These are phyloP conservation scores for Mastomys natalensis DNA, from an alignment of 2,113 vertebrate genomes.

Conservation along the genomic window DNA sequence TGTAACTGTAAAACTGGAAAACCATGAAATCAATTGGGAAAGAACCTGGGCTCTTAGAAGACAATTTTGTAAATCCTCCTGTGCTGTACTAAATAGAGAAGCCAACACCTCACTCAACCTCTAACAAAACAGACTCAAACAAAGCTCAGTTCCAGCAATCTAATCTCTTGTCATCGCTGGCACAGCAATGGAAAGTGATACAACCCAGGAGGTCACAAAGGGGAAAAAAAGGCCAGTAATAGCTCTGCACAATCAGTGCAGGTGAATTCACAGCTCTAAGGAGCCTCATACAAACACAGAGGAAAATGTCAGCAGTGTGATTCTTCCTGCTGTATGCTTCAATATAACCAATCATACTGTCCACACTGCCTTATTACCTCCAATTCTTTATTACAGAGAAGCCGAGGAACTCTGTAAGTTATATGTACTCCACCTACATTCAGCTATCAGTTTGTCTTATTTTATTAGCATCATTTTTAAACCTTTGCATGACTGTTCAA, in stretches of 20 bases:
- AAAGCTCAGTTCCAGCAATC: background rate
- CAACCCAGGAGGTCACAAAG: background rate
- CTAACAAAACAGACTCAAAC: background rate
- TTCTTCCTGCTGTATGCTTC: background rate
- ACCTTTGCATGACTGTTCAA: background rate
- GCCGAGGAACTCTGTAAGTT: background rate
- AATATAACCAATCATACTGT: background rate
- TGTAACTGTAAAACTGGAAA: background rate
- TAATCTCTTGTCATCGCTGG: background rate
- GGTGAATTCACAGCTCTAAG: background rate
- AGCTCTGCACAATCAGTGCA: background rate
- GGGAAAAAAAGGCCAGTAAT: background rate
- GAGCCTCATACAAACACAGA: background rate
- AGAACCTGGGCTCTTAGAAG: background rate
- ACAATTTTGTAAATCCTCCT: background rate
- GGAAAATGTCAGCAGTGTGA: background rate
- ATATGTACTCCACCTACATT: background rate
- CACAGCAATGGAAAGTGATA: background rate
- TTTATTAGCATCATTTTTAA: constrained; percentile 18
- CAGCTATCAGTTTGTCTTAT: background rate
- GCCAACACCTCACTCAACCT: background rate
- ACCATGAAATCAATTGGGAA: background rate
- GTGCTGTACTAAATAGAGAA: background rate
- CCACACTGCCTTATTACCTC: background rate
- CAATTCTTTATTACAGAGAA: constrained; percentile 7